phyloP scores from a whole-genome alignment of 1,140 invertebrate species.

The Propsilocerus akamusi region DNA sequence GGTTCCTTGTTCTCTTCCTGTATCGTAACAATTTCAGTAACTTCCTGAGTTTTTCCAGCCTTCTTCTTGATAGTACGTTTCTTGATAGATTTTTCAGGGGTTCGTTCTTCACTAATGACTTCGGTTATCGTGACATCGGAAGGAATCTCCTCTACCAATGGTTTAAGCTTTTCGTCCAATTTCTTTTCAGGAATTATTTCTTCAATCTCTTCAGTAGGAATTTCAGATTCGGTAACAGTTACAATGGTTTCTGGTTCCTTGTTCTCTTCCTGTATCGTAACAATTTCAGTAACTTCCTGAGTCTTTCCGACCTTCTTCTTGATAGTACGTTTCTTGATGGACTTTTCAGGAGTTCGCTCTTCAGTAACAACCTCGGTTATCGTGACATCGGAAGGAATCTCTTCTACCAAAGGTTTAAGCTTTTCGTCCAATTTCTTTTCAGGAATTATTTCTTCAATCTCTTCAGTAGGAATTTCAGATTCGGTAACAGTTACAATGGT shows the following conservation, averaged over 20 bases:
- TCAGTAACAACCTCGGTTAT: conserved; percentile 16
- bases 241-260: conserved; percentile 13
- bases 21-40: conserved; percentile 27
- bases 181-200: conserved; percentile 10
- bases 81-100: conserved; percentile 15
- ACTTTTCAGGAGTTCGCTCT: conserved; percentile 14
- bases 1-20: conserved; percentile 26
- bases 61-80: conserved; percentile 22
- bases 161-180: too few relatives aligned
- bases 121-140: conserved; percentile 20
- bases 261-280: conserved; percentile 27
- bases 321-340: conserved; percentile 18
- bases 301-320: conserved; percentile 24
- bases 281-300: conserved; percentile 26
- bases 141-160: conserved; percentile 21
- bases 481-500: conserved; percentile 11
- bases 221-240: too few relatives aligned
- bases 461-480: conserved; percentile 9
- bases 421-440: conserved; percentile 22
- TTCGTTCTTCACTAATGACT: conserved; percentile 13
- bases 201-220: too few relatives aligned
- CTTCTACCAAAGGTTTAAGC: too few relatives aligned
- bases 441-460: conserved; percentile 10
- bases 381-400: conserved; percentile 18
- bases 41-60: conserved; percentile 24